These are phyloP conservation scores for Eupithecia subfuscata DNA, from an alignment of 2,888 invertebrate genomes.

Conservation along the genomic window DNA sequence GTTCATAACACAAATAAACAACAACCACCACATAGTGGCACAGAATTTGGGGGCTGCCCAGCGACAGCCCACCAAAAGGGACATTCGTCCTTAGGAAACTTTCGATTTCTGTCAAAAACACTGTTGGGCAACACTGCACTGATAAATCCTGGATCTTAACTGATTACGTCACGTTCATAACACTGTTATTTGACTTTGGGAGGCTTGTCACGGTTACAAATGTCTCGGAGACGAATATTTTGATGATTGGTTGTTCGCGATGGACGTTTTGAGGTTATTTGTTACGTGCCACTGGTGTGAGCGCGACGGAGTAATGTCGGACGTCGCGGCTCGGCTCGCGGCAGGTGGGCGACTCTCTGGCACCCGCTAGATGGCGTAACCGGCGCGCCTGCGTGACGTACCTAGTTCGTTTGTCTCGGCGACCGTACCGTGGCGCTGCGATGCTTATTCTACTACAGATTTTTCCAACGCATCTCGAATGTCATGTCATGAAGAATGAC, in stretches of 20 bases:
- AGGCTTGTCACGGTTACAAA: constrained; percentile 67
- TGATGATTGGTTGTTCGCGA: constrained; percentile 69
- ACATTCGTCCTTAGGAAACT: constrained; percentile 78
- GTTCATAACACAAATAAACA: constrained; percentile 77
- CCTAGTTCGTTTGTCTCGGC: constrained; percentile 74
- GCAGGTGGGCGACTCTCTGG: constrained; percentile 63
- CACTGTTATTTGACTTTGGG: constrained; percentile 57
- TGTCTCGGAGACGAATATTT: constrained; percentile 69
- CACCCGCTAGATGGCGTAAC: constrained; percentile 73
- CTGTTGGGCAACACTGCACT: constrained; percentile 65
- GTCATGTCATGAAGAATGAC: constrained; percentile 59
- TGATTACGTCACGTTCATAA: constrained; percentile 61
- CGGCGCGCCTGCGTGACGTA: constrained; percentile 65
- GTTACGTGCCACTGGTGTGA: constrained; percentile 81
- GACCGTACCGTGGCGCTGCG: constrained; percentile 79
- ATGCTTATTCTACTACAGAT: constrained; percentile 80
- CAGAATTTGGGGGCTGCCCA: constrained; percentile 81
- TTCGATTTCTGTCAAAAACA: constrained; percentile 74
- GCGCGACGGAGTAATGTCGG: constrained; percentile 76
- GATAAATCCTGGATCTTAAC: constrained; percentile 52
- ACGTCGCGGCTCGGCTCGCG: constrained; percentile 55
- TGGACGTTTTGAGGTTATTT: constrained; percentile 79
- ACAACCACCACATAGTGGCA: constrained; percentile 82
- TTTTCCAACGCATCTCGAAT: constrained; percentile 78
- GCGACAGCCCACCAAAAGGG: constrained; percentile 82